These are phyloP conservation scores for Cephus sareptanus DNA, from an alignment of 2,888 invertebrate genomes.

Conservation along the genomic window DNA sequence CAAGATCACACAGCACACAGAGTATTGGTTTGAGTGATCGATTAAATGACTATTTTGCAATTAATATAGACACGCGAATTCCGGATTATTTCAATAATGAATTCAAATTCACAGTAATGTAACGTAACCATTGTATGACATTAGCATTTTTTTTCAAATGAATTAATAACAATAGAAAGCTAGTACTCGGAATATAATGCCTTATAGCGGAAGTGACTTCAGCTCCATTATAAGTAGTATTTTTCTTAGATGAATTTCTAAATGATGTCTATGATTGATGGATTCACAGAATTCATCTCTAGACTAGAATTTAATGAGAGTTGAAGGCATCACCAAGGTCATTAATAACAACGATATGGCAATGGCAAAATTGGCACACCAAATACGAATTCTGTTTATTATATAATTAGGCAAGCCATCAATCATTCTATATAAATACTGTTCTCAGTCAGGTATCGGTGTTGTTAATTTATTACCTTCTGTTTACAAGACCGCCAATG, in stretches of 20 bases:
- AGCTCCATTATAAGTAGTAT: not conserved
- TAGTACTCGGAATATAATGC: not conserved
- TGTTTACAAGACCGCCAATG: constrained; percentile 52
- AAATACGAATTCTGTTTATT: constrained; percentile 2
- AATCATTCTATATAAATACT: not conserved
- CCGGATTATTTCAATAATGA: not conserved
- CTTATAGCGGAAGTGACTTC: not conserved
- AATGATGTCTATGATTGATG: not conserved
- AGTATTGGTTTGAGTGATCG: not conserved
- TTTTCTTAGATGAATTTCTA: not conserved
- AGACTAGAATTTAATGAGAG: not conserved
- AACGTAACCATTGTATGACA: not conserved
- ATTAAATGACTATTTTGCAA: not conserved
- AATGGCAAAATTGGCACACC: not conserved
- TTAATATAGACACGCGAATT: not conserved
- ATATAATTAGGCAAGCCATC: constrained; percentile 3
- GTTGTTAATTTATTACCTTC: constrained; percentile 31
- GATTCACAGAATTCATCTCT: not conserved
- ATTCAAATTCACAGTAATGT: not conserved
- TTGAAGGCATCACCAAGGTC: not conserved
- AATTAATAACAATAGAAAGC: not conserved
- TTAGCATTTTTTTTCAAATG: not conserved
- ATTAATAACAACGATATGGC: not conserved
- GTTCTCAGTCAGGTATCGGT: not conserved
- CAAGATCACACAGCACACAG: not conserved